Evolutionary conservation across 2,113 vertebrate species (phyloP).

Genomic region (Mellivora capensis): DNA sequence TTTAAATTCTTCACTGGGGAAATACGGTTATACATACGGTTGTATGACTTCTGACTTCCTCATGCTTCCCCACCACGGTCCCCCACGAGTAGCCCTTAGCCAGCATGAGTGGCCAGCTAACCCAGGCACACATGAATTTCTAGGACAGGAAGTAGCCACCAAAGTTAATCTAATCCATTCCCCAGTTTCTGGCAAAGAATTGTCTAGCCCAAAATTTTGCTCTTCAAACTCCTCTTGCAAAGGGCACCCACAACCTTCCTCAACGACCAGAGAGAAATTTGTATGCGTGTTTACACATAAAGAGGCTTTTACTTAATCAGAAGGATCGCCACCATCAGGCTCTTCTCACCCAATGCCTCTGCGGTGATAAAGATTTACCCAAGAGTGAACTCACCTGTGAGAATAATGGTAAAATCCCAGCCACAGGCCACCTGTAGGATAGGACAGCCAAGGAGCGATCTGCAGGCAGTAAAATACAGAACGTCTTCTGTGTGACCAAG

Average conservation of each 20-base stretch:
- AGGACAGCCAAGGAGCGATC: conserved; percentile 72
- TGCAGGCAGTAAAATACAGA: conserved; percentile 83
- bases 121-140: background rate
- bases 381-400: conserved; percentile 84
- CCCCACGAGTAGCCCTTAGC: background rate
- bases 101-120: background rate
- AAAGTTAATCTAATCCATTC: background rate
- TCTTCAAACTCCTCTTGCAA: conserved; percentile 9
- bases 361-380: background rate
- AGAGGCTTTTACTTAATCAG: background rate
- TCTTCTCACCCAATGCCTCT: background rate
- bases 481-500: conserved; percentile 86
- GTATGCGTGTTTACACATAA: background rate
- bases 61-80: background rate
- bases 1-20: background rate
- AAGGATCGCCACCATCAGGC: background rate
- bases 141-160: background rate
- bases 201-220: background rate
- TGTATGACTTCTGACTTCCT: background rate
- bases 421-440: conserved; percentile 90
- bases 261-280: background rate
- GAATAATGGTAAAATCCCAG: conserved; percentile 94
- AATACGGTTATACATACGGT: too few species aligned
- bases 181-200: background rate
- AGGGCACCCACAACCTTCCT: background rate